Evolutionary conservation across 2,113 vertebrate genomes (phyloP), one percentile per base, ranked within the genome.

Genomic region (Numida meleagris): DNA sequence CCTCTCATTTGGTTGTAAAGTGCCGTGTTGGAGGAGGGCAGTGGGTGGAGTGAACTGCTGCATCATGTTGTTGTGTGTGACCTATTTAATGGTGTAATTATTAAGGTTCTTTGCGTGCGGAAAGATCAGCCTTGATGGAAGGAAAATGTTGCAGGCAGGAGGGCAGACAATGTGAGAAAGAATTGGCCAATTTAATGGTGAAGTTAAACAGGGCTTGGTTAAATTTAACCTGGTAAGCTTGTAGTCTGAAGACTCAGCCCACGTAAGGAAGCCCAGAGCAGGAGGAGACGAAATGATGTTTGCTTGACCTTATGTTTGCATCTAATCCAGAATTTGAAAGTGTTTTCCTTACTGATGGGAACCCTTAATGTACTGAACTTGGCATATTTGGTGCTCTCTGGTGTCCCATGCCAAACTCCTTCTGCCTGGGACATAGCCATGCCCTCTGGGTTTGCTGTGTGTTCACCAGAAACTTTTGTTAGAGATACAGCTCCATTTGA

Each of bases 1-100:
- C 82, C 62, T 82, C 94, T 97, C 96, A 94, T 96, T 97, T 98
- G 96, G 96, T 93, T 96, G 93, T 85, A 94, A 96, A 97, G 95
- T 94, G 88, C 67, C 91, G 78, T 95, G 97, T 85, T 65, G 70
- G 78, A 93, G 81, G 80, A 73, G 67, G 74, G 65, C 38, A 4
- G 62, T 82, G 93, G 96, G 97, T 88, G 84, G 92, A 75, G 93
- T 71, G 92, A 96, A 96, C 67, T 96, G 96, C 97, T 96, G 94
- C 82, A 67, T 97, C 96, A 95, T 89, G 84, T 38, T 92, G 96
- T 93, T 93, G 57, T 88, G 79, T 90, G 76, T 94, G 92, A 96
- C 90, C 75, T 90, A 91, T 76, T 96, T 96, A 92, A 86, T 78
- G 65, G 86, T 59, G 33, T 40, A 46, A 91, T 84, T 91, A 91